These are phyloP conservation scores for Rhinoraja longicauda DNA, from an alignment of 2,797 vertebrate genomes.

Conservation along the genomic window DNA sequence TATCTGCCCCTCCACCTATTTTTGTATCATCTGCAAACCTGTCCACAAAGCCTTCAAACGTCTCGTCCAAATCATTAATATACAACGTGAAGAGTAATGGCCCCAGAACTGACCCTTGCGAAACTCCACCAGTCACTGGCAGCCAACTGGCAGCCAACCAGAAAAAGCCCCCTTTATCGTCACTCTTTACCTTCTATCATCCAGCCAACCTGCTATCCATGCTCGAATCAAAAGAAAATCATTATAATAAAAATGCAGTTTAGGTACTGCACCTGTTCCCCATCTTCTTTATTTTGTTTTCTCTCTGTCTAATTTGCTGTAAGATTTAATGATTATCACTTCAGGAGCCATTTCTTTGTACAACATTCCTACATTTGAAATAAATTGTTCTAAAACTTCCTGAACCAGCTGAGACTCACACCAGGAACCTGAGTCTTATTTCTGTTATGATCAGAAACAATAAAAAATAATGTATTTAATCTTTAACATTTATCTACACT, in stretches of 20 bases:
- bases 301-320: neutral
- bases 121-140: too few relatives aligned
- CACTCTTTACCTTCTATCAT: too few relatives aligned
- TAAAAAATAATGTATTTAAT: neutral
- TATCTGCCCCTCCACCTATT: too few relatives aligned
- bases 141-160: too few relatives aligned
- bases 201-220: too few relatives aligned
- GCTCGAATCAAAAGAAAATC: neutral
- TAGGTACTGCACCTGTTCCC: neutral
- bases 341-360: neutral
- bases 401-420: neutral
- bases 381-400: too few relatives aligned
- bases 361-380: neutral
- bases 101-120: too few relatives aligned
- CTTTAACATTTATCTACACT: neutral
- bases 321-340: neutral
- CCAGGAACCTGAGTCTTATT: neutral
- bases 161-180: too few relatives aligned
- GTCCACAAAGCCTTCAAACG: too few relatives aligned
- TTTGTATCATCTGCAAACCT: too few relatives aligned
- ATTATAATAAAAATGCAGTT: neutral
- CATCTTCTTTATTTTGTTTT: neutral
- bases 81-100: too few relatives aligned
- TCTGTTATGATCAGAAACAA: neutral
- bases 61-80: too few relatives aligned